Percentiles rank a stretch among this genome's conserved stretches.
Evolutionary conservation across 2,113 vertebrate genomes (phyloP).

Genomic region (Nothocercus nigrocapillus): DNA sequence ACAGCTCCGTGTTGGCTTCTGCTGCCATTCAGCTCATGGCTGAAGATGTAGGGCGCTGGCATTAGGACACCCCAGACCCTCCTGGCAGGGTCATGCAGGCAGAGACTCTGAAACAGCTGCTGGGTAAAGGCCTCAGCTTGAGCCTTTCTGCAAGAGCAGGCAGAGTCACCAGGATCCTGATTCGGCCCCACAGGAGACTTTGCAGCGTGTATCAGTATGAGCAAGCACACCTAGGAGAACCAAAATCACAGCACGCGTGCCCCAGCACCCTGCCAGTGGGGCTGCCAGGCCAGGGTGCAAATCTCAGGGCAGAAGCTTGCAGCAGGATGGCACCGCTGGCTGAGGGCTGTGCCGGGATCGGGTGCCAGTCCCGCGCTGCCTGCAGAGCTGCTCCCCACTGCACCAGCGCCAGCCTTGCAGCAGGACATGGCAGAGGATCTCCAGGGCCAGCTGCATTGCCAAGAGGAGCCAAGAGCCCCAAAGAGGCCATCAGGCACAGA

Average conservation of each 20-base stretch:
- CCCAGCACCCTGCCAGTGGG: neutral
- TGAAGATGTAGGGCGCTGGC: neutral
- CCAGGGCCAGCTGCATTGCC: neutral
- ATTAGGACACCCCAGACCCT: neutral
- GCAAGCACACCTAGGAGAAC: neutral
- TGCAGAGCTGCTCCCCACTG: neutral
- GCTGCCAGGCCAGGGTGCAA: neutral
- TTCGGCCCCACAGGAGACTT: neutral
- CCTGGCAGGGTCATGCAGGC: neutral
- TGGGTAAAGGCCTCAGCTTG: neutral
- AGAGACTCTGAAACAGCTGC: neutral
- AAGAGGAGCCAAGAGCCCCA: neutral
- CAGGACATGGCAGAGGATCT: neutral
- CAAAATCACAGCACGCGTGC: neutral
- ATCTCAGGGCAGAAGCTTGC: neutral
- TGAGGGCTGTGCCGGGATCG: neutral
- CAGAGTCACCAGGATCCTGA: neutral
- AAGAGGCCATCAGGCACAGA: neutral
- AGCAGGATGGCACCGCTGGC: rapidly evolving
- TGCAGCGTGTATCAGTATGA: too few species aligned
- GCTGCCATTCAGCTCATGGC: neutral
- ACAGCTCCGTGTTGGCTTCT: neutral
- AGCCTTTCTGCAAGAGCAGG: neutral
- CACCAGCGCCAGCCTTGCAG: neutral
- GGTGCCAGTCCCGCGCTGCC: rapidly evolving